Base-by-base conservation (phyloP, 2,888 invertebrate genomes). In the Eueremaeus valkanovi region DNA sequence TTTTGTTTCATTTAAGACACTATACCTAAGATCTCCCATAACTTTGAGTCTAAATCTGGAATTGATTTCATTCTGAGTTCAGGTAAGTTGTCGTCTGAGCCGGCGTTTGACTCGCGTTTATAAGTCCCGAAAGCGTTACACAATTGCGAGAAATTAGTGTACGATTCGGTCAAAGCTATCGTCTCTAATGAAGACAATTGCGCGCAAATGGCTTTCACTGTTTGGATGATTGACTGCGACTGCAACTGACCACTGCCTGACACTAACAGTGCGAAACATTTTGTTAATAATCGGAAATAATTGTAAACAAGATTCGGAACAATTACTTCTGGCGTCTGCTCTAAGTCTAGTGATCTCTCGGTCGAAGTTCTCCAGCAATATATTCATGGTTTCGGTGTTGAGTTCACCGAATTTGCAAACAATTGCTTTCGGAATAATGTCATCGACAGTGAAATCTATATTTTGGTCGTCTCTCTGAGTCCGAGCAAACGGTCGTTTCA, bases 171-270 rank as follows among this genome's bases (percentile, higher is more conserved):
- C 27, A 96, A 88, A 81, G 95, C 93, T 55, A 91, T 84, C 0
- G 95, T 95, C 84, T 96, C 95, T 0, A 96, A 89, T 74, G 90
- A 90, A 24, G 93, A 93, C 80, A 96, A 89, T 24, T 93, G 85
- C 36, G 93, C 90, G 81, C 95, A 93, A 49, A 97, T 90, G 0
- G 94, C 93, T 84, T 96, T 96, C 0, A 95, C 92, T 0, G 93
- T 91, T 83, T 97, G 95, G 63, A 90, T 88, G 66, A 95, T 90
- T 5, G 90, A 88, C n/a, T 66, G 66, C 0, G 66, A n/a, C 21
- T 66, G 66, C 8, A 66, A n/a, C 36, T 66, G 66, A 36, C 66
- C 66, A 33, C 33, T n/a, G 31, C 66, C 36, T 5, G 66, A 58
- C 58, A 58, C 66, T 36, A 58, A 29, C 1, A 24, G 9, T 24